These are phyloP conservation scores for Chondrilla cf. caribensis DNA, from an alignment of 37 sponge, comb jelly and placozoan genomes.

Conservation along the genomic window DNA sequence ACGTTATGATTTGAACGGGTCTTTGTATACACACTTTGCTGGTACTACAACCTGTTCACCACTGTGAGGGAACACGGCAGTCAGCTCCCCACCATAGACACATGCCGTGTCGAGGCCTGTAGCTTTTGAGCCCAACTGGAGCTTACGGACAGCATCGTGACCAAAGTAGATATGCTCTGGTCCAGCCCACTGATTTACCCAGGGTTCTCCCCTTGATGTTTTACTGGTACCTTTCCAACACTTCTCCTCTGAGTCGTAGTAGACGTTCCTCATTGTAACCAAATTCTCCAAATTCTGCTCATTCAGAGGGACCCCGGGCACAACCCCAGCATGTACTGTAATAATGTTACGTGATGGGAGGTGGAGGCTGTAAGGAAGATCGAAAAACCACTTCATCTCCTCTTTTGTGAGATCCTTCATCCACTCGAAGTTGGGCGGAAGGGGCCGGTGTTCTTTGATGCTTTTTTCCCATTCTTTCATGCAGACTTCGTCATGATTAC, in stretches of 20 bases:
- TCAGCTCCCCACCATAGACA: slow-evolving; percentile 76
- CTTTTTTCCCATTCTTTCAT: slow-evolving; percentile 47
- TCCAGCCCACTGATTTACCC: slow-evolving; percentile 74
- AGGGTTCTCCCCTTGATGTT: slow-evolving; percentile 21
- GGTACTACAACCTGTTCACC: not conserved
- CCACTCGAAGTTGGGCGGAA: slow-evolving; percentile 56
- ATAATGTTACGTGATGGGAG: slow-evolving; percentile 54
- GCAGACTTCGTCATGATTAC: slow-evolving; percentile 81
- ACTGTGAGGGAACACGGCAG: slow-evolving; percentile 54
- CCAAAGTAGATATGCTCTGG: slow-evolving; percentile 84
- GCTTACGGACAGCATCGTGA: slow-evolving; percentile 65
- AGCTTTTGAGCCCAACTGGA: slow-evolving; percentile 54
- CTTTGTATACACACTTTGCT: not conserved
- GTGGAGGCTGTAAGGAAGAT: slow-evolving; percentile 61
- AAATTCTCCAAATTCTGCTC: slow-evolving; percentile 41
- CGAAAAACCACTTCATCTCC: slow-evolving; percentile 58
- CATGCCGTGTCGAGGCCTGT: slow-evolving; percentile 87
- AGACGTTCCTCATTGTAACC: slow-evolving; percentile 56
- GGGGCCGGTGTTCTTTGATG: not conserved
- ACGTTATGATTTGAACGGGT: slow-evolving; percentile 9
- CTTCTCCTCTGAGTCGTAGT: not conserved
- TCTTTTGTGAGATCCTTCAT: slow-evolving; percentile 54
- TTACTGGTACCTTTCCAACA: slow-evolving; percentile 20
- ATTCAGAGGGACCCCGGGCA: slow-evolving; percentile 51
- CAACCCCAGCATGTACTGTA: slow-evolving; percentile 77